Evolutionary conservation across 2,113 vertebrate genomes (phyloP).

Genomic region (Hystrix cristata): DNA sequence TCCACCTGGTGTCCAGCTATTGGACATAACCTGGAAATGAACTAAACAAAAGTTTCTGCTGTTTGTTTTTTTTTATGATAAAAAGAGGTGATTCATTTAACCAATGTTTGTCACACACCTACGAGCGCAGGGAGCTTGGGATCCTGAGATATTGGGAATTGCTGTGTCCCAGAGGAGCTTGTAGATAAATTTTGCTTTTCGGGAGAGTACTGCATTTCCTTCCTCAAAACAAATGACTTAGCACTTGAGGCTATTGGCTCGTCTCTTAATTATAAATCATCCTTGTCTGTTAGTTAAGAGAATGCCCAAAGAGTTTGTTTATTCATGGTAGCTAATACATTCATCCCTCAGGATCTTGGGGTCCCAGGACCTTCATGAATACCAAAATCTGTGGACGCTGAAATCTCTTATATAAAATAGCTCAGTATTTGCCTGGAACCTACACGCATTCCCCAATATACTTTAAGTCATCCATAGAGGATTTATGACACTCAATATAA

Average conservation of each 20-base stretch:
- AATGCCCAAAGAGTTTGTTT: not conserved
- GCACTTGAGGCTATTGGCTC: not conserved
- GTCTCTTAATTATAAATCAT: constrained; percentile 33
- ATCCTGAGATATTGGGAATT: not conserved
- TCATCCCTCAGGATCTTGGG: not conserved
- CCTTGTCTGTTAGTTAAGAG: not conserved
- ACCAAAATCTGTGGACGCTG: not conserved
- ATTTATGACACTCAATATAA: too few species aligned
- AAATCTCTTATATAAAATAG: not conserved
- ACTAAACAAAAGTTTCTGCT: not conserved
- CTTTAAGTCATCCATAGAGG: not conserved
- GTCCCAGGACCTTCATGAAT: not conserved
- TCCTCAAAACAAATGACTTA: not conserved
- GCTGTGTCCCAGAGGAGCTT: not conserved
- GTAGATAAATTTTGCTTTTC: not conserved
- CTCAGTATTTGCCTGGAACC: not conserved
- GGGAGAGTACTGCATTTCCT: not conserved
- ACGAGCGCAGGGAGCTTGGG: not conserved
- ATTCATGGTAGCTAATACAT: not conserved
- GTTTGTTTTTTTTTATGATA: not conserved
- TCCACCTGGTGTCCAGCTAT: not conserved
- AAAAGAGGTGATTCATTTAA: not conserved
- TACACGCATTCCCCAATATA: not conserved
- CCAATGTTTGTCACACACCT: not conserved
- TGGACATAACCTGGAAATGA: not conserved